A percentile compares a stretch with the other conserved stretches of the same genome.
Evolutionary conservation across 2,888 invertebrate genomes (phyloP).

Genomic region (Mesopsocus fuscifrons): DNA sequence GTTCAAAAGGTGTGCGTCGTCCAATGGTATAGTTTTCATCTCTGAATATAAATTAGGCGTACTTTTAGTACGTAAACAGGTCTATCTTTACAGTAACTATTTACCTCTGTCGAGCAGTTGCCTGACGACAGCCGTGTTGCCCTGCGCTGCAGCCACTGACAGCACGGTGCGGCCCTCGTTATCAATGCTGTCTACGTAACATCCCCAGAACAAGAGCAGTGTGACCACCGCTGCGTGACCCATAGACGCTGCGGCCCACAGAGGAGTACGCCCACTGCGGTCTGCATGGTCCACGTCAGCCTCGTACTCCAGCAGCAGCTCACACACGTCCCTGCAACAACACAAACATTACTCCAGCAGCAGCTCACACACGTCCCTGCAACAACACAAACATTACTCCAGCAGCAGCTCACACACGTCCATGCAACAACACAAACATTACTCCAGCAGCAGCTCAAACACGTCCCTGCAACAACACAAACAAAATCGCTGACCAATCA

Average conservation of each 20-base stretch:
- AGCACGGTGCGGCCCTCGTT: slow-evolving; percentile 81
- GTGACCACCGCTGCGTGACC: slow-evolving; percentile 76
- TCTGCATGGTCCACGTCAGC: slow-evolving; percentile 83
- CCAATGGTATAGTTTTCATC: too few relatives aligned
- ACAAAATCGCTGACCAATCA: neutral
- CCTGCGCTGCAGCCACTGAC: slow-evolving; percentile 69
- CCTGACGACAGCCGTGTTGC: slow-evolving; percentile 64
- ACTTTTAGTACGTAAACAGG: neutral
- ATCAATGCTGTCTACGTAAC: slow-evolving; percentile 88
- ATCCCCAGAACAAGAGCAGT: slow-evolving; percentile 83
- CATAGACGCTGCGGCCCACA: slow-evolving; percentile 87
- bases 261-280: slow-evolving; percentile 58
- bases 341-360: slow-evolving; percentile 51
- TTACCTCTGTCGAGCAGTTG: slow-evolving; percentile 66
- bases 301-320: slow-evolving; percentile 74
- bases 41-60: too few relatives aligned
- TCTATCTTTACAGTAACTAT: neutral
- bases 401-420: slow-evolving; percentile 80
- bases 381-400: slow-evolving; percentile 37
- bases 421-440: slow-evolving; percentile 28
- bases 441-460: slow-evolving; percentile 76
- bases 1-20: too few relatives aligned
- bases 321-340: slow-evolving; percentile 60
- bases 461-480: slow-evolving; percentile 45
- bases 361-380: slow-evolving; percentile 72